phyloP scores from a whole-genome alignment of 2,797 vertebrate species.

The Falco novaeseelandiae region DNA sequence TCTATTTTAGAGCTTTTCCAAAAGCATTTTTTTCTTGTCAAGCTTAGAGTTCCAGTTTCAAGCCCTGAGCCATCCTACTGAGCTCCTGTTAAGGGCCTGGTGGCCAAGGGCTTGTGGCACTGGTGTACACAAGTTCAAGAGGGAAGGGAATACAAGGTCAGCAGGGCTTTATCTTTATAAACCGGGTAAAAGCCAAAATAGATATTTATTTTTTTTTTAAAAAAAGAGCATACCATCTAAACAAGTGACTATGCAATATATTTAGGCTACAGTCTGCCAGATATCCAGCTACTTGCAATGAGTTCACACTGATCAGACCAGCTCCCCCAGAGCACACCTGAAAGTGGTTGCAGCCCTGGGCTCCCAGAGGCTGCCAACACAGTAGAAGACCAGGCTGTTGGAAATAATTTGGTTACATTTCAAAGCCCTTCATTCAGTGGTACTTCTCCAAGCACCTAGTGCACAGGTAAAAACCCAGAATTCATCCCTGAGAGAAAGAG shows the following conservation, averaged over 20 bases:
- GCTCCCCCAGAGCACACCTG: not conserved
- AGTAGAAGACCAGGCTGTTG: not conserved
- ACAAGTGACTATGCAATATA: not conserved
- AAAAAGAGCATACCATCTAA: not conserved
- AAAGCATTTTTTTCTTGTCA: not conserved
- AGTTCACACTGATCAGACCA: not conserved
- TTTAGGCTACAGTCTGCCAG: not conserved
- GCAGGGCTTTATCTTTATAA: not conserved
- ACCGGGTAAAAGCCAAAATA: not conserved
- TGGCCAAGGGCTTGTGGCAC: not conserved
- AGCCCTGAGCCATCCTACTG: not conserved
- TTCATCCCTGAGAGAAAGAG: not conserved
- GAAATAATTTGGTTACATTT: not conserved
- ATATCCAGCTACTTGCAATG: not conserved
- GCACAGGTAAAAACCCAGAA: not conserved
- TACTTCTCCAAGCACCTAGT: not conserved
- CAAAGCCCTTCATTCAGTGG: not conserved
- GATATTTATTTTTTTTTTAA: too few species aligned
- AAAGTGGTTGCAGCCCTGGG: not conserved
- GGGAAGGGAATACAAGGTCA: not conserved
- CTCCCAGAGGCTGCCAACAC: not conserved
- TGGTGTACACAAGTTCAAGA: not conserved
- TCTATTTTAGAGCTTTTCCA: not conserved
- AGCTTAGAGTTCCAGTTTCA: not conserved
- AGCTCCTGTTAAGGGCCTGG: not conserved